Percentiles rank a stretch among this genome's conserved stretches.
phyloP scores from a whole-genome alignment of 2,113 vertebrate species.

The Corythaeola cristata region DNA sequence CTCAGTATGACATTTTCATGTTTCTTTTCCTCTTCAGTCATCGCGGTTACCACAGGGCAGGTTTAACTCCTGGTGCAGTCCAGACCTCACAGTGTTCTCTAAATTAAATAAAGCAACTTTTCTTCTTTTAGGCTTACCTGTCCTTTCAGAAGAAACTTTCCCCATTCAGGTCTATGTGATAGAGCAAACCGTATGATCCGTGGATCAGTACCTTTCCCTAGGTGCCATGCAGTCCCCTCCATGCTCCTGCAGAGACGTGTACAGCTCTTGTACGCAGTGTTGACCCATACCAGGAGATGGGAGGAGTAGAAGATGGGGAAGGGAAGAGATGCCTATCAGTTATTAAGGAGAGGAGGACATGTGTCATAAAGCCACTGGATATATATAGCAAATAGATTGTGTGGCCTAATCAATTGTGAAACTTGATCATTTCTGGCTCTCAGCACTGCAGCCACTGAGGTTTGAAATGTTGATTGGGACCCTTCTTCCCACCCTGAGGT shows the following conservation, averaged over 20 bases:
- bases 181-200: background rate
- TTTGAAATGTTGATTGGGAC: background rate
- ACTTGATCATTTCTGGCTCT: background rate
- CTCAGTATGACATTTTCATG: background rate
- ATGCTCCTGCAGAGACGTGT: background rate
- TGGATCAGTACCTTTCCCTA: background rate
- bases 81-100: background rate
- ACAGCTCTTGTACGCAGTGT: background rate
- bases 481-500: background rate
- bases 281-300: background rate
- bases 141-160: background rate
- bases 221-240: background rate
- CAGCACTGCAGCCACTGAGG: background rate
- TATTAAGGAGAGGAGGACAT: background rate
- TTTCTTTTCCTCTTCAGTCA: background rate
- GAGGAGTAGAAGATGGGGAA: background rate
- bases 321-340: background rate
- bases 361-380: background rate
- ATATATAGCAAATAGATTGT: background rate
- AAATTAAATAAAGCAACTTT: background rate
- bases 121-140: background rate
- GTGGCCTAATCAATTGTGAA: background rate
- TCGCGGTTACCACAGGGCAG: background rate
- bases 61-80: background rate
- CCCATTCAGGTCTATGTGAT: background rate